Base-by-base conservation (phyloP, 2,113 vertebrate species). In the Dryoscopus gambensis region DNA sequence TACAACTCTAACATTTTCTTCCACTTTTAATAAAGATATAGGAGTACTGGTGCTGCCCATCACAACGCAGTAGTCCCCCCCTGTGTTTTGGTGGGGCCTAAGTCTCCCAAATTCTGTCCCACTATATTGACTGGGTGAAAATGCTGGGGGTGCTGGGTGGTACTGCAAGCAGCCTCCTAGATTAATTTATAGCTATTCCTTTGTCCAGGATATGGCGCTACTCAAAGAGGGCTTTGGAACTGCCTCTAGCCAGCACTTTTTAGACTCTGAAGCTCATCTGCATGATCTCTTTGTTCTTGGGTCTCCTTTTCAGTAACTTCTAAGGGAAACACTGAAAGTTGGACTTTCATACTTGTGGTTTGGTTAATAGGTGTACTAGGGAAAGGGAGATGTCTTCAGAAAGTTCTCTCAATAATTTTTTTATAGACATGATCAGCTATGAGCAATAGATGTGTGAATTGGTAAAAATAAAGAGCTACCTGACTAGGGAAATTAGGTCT, bases 21-120 rank as follows among this genome's bases (percentile, higher is more conserved):
- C 50, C 8, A n/a, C 1, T 19, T 73, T 47, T 84, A 67, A 28
- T 21, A 52, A 18, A 76, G 59, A 42, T 27, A 7, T 0, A 17
- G 55, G 19, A 56, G 4, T 46, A 37, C 4, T 82, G 25, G 13
- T 76, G 62, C 28, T 78, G 23, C 52, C 39, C 17, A 31, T 19
- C 5, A 4, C 39, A 68, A 52, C 0, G 0, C 3, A 39, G 21
- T 13, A 22, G 7, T 19, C 7, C 4, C 11, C 4, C 40, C 30
- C n/a, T 83, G 53, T 69, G 21, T 67, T 80, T 70, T 31, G 13
- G 12, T 62, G 25, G 27, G 17, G 4, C 10, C 25, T 23, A 30
- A 59, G 13, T 46, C 19, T 56, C 27, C n/a, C 20, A 40, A 57
- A 15, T 44, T 25, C 42, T n/a, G 13, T 84, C 47, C 59, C 42